Base-by-base conservation (phyloP, 2,888 invertebrate genomes). In the Dastarcus helophoroides region DNA sequence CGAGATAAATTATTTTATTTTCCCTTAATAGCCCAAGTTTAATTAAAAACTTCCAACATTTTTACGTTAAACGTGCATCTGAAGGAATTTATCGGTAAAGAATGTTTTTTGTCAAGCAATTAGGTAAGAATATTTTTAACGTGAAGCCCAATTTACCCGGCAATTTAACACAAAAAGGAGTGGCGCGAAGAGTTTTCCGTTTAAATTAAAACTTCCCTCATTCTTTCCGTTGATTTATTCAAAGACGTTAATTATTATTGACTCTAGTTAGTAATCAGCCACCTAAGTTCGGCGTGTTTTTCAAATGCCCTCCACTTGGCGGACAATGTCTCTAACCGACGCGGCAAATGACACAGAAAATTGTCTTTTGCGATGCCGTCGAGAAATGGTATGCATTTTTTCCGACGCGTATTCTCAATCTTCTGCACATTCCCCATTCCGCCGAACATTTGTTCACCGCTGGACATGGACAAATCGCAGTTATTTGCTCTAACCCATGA, bases 261-360 rank as follows among this genome's bases (percentile, higher is more conserved):
- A 54, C 52, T 53, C 52, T 56, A 60, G 59, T 60, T 60, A 56
- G 19, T 19, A n/a, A 19, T 7, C n/a, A 30, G 27, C 31, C 54
- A 58, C 56, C 55, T 59, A 58, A 57, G 52, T 48, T 46, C 39
- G 48, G 47, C n/a, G n/a, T 44, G 44, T 50, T 51, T 51, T 51
- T 50, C 44, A 38, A 34, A 37, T 29, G 25, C 28, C 26, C 19
- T 37, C 28, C 44, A 42, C 39, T 36, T 42, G 47, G 46, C 51
- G 53, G 53, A 51, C 53, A 52, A 41, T 40, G 48, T 33, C 40
- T 46, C 38, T 50, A 56, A 60, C 56, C 50, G 59, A 62, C 60
- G 56, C 50, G 55, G 49, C 51, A 60, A 63, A 63, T 63, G 62
- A 59, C 49, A 59, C 53, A 59, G 63, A 63, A 63, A 63, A 63